These are phyloP conservation scores for Enteromius thamalakanensis DNA, from an alignment of 2,797 vertebrate species.

Conservation along the genomic window DNA sequence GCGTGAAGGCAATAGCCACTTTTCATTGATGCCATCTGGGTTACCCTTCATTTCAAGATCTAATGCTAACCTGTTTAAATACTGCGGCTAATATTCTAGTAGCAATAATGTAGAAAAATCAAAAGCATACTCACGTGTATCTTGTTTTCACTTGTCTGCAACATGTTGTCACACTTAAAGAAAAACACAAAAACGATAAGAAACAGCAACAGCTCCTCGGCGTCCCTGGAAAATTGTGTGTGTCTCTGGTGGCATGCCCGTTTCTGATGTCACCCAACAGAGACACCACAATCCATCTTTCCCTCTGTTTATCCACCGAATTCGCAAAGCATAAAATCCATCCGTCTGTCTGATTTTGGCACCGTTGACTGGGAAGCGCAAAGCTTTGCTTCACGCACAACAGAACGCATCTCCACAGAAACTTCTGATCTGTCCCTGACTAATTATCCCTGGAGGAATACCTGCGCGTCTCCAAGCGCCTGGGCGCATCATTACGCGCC, in stretches of 20 bases:
- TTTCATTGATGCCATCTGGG: neutral
- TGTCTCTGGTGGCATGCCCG: constrained; percentile 50
- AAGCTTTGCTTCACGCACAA: constrained; percentile 65
- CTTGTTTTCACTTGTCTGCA: constrained; percentile 70
- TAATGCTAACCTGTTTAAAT: neutral
- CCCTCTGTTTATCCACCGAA: constrained; percentile 47
- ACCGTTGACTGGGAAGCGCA: constrained; percentile 63
- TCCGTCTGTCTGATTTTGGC: constrained; percentile 62
- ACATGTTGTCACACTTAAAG: constrained; percentile 72
- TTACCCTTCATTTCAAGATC: constrained; percentile 17
- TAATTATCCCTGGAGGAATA: constrained; percentile 41
- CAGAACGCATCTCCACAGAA: constrained; percentile 65
- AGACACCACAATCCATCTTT: constrained; percentile 51
- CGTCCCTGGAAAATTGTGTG: constrained; percentile 27
- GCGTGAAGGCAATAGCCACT: constrained; percentile 48
- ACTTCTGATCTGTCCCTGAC: constrained; percentile 61
- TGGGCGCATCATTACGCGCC: constrained; percentile 42
- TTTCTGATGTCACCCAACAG: constrained; percentile 48
- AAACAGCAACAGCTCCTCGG: constrained; percentile 41
- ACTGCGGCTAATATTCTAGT: neutral
- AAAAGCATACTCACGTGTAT: constrained; percentile 71
- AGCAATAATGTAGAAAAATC: neutral
- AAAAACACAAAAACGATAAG: constrained; percentile 49
- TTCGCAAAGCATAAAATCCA: constrained; percentile 59
- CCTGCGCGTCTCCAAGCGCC: constrained; percentile 43